A percentile compares a stretch with the other conserved stretches of the same genome.
Conservation (phyloP, 1,140 invertebrate species). For the Formica exsecta region DNA sequence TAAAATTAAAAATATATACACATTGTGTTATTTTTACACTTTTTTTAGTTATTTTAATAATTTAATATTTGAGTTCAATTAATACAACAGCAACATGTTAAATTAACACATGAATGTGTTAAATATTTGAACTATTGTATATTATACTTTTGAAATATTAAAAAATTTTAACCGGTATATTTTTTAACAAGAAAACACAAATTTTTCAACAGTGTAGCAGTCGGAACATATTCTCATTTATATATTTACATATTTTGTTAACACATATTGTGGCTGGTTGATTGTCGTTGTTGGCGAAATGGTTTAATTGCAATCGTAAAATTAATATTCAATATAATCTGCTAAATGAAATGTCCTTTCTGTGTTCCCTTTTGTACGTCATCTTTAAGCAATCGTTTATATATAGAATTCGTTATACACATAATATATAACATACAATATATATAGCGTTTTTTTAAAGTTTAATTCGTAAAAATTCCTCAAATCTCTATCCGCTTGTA, state of each 20-base stretch:
- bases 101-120: too few species aligned
- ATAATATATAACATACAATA: too few species aligned
- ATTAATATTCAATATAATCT: background rate
- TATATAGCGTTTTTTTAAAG: background rate
- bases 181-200: too few species aligned
- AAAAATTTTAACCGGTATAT: too few species aligned
- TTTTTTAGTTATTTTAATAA: too few species aligned
- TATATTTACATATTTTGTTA: slow-evolving; percentile 44
- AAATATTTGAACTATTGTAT: too few species aligned
- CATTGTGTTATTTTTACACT: too few species aligned
- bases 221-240: background rate
- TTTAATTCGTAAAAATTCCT: background rate
- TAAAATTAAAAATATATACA: too few species aligned
- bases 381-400: background rate
- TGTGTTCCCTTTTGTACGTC: background rate
- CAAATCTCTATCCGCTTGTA: background rate
- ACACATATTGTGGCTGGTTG: slow-evolving; percentile 27
- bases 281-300: background rate
- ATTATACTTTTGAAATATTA: too few species aligned
- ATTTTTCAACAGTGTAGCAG: background rate
- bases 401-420: background rate
- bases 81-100: too few species aligned
- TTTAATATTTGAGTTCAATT: too few species aligned
- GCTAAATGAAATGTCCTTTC: background rate
- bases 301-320: background rate